Percentiles rank a stretch among this genome's conserved stretches.
Conservation (phyloP, 2,113 vertebrate species). For the Cacatua alba region DNA sequence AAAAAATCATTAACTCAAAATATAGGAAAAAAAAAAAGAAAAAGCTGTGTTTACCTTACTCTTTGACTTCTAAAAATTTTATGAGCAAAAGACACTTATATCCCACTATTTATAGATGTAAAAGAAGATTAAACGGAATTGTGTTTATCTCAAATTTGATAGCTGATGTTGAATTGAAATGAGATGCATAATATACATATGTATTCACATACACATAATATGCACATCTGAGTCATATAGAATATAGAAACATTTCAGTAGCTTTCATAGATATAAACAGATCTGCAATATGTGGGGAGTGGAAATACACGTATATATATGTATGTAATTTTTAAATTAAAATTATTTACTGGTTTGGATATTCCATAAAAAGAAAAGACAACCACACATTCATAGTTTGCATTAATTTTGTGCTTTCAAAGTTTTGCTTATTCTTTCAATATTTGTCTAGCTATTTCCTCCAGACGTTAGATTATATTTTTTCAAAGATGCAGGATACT, state of each 20-base stretch:
- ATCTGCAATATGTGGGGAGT: not conserved
- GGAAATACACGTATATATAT: not conserved
- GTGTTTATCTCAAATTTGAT: conserved; percentile 24
- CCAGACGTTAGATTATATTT: not conserved
- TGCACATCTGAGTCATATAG: not conserved
- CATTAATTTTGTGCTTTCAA: not conserved
- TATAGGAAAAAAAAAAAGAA: not conserved
- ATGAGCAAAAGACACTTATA: not conserved
- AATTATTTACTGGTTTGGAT: not conserved
- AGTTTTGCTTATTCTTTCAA: not conserved
- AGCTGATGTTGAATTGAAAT: not conserved
- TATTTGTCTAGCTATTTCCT: not conserved
- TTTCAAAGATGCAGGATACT: not conserved
- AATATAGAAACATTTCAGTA: not conserved
- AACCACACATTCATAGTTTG: not conserved
- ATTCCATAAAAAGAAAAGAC: not conserved
- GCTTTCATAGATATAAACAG: not conserved
- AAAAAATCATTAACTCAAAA: conserved; percentile 54
- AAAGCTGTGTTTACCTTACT: conserved; percentile 41
- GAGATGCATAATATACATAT: not conserved
- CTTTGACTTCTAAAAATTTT: conserved; percentile 43
- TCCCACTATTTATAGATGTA: conserved; percentile 32
- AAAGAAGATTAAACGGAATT: conserved; percentile 3
- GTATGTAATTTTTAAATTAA: not conserved
- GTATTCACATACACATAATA: not conserved